Evolutionary conservation across 2,888 invertebrate genomes (phyloP), one percentile per base, ranked within the genome.

Genomic region (Pammene fasciana): DNA sequence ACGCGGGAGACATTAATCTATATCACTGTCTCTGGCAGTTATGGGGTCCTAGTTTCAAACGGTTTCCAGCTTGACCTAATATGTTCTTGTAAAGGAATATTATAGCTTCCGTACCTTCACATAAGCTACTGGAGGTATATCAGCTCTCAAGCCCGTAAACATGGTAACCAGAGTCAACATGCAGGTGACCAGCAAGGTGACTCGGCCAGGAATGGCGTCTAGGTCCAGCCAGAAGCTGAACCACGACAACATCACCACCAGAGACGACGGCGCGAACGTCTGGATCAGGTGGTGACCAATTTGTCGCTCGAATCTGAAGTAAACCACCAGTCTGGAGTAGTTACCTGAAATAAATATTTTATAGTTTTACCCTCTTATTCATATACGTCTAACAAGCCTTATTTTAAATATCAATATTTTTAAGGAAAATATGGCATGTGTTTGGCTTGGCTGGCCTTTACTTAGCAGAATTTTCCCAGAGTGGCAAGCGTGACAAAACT

Each of bases 211-310:
- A 62, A 97, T 96, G 0, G 97, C 97, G 79, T 97, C 97, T 76
- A 97, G 86, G 59, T 96, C 97, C 38, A 97, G 85, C 97, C 97
- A 97, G 84, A 97, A 97, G 79, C 97, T 96, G 83, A 97, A 97
- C 97, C 97, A 97, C 4, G 96, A 97, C 8, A 97, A 84, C 94
- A 96, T 95, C 10, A 97, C 97, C 8, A 97, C 96, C 41, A 97
- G 86, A 0, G 96, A 95, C 1, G 97, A 97, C 0, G 97, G 97
- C 0, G 96, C 96, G 83, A 97, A 97, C 8, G 97, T 96, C 85
- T 97, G 97, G 74, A 97, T 97, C 62, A 97, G 87, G 80, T 97
- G 97, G 83, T 97, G 97, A 0, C 97, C 97, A 65, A 97, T 96
- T 86, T 97, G 96, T 10, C 97, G 93, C 86, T 97, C 96, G 79